Conservation (phyloP, 2,888 invertebrate species). For the Empis stercorea region DNA sequence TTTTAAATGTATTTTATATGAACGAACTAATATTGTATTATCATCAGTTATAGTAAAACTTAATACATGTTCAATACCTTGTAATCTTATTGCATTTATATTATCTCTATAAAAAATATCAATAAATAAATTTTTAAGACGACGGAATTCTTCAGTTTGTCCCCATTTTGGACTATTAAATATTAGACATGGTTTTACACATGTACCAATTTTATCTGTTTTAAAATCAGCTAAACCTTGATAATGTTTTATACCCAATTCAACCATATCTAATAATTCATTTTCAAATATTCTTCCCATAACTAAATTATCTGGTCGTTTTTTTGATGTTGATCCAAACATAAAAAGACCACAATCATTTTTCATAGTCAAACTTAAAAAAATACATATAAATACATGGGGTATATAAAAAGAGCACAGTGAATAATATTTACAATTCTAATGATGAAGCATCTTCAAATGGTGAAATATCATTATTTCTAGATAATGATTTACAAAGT, state of each 20-base stretch:
- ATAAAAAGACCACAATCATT: slow-evolving; percentile 82
- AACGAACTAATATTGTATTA: slow-evolving; percentile 64
- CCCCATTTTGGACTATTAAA: slow-evolving; percentile 91
- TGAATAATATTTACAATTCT: slow-evolving; percentile 45
- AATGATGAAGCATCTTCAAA: slow-evolving; percentile 83
- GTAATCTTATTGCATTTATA: slow-evolving; percentile 62
- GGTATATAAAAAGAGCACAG: too few relatives aligned
- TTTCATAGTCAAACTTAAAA: slow-evolving; percentile 54
- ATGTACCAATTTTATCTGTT: slow-evolving; percentile 61
- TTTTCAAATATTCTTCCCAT: slow-evolving; percentile 83
- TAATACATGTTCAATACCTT: slow-evolving; percentile 87
- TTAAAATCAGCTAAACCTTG: slow-evolving; percentile 67
- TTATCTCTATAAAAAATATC: slow-evolving; percentile 73
- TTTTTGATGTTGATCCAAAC: slow-evolving; percentile 86
- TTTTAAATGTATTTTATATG: slow-evolving; percentile 68
- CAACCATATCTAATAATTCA: slow-evolving; percentile 88
- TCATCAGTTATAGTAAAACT: slow-evolving; percentile 74
- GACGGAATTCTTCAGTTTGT: slow-evolving; percentile 60
- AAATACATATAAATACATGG: background rate
- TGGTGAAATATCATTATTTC: slow-evolving; percentile 80
- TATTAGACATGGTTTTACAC: slow-evolving; percentile 80
- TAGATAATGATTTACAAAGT: slow-evolving; percentile 56
- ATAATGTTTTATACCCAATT: slow-evolving; percentile 79
- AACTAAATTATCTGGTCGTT: slow-evolving; percentile 83
- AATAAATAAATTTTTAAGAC: slow-evolving; percentile 75